Evolutionary conservation across 2,797 vertebrate genomes (phyloP).

Genomic region (Falco cherrug): DNA sequence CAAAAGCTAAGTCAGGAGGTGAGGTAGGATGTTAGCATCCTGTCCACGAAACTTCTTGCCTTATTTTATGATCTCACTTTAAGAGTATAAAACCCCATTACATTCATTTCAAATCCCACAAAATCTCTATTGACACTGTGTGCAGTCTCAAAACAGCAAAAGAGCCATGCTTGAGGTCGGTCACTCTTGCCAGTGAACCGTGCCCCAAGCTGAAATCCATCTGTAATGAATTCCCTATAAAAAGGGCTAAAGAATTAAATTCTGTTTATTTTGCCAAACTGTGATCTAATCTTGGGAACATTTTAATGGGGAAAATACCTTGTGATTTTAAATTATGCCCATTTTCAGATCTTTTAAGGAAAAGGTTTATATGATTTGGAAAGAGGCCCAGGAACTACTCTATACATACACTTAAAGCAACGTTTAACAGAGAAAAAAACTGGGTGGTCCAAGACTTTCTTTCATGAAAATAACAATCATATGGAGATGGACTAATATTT

Average conservation of each 20-base stretch:
- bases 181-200: background rate
- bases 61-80: background rate
- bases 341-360: slow-evolving; percentile 40
- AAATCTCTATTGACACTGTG: background rate
- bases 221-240: background rate
- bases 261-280: slow-evolving; percentile 15
- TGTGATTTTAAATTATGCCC: slow-evolving; percentile 34
- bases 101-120: background rate
- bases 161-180: background rate
- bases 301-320: slow-evolving; percentile 15
- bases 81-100: background rate
- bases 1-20: background rate
- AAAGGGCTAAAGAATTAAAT: background rate
- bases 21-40: background rate
- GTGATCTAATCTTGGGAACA: background rate
- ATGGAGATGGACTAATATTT: background rate
- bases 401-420: background rate
- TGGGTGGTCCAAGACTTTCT: background rate
- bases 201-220: background rate
- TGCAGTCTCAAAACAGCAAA: background rate
- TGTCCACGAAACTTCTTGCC: background rate
- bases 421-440: background rate
- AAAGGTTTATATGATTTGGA: slow-evolving; percentile 27
- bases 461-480: background rate
- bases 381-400: slow-evolving; percentile 4